Evolutionary conservation across 2,113 vertebrate genomes (phyloP).

Genomic region (Periophthalmodon schlosseri): DNA sequence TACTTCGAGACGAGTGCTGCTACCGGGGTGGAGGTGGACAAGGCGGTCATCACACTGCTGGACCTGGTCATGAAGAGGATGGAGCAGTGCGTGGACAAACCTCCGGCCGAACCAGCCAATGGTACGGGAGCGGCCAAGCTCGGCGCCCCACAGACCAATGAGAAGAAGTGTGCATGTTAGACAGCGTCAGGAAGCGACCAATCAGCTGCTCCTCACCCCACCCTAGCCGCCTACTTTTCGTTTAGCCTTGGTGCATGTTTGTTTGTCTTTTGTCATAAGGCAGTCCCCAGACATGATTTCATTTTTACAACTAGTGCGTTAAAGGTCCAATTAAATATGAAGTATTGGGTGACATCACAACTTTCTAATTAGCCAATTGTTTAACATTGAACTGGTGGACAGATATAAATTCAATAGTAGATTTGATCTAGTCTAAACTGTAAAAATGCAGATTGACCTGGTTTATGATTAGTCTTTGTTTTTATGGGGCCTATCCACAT

Average conservation of each 20-base stretch:
- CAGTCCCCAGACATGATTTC: background rate
- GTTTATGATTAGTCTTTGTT: background rate
- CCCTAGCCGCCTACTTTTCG: background rate
- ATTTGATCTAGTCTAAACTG: too few relatives aligned
- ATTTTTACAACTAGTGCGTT: background rate
- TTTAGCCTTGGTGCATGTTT: background rate
- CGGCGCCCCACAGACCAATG: conserved; percentile 58
- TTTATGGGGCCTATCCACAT: background rate
- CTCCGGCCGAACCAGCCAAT: conserved; percentile 74
- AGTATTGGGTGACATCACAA: background rate
- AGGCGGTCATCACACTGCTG: conserved; percentile 86
- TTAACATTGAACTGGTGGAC: background rate
- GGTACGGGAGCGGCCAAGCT: conserved; percentile 83
- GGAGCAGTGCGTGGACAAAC: conserved; percentile 93
- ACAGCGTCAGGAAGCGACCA: conserved; percentile 40
- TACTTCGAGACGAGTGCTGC: conserved; percentile 96
- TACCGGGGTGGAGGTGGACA: conserved; percentile 87
- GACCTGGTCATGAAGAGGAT: conserved; percentile 98
- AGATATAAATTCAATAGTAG: too few relatives aligned
- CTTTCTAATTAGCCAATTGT: background rate
- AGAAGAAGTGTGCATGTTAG: conserved; percentile 91
- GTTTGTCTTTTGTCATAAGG: background rate
- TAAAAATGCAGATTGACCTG: too few relatives aligned
- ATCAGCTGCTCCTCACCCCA: conserved; percentile 19
- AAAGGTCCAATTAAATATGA: background rate